Base-by-base conservation (phyloP, 92 coral and sea anemone species). In the Actinernus sp. region DNA sequence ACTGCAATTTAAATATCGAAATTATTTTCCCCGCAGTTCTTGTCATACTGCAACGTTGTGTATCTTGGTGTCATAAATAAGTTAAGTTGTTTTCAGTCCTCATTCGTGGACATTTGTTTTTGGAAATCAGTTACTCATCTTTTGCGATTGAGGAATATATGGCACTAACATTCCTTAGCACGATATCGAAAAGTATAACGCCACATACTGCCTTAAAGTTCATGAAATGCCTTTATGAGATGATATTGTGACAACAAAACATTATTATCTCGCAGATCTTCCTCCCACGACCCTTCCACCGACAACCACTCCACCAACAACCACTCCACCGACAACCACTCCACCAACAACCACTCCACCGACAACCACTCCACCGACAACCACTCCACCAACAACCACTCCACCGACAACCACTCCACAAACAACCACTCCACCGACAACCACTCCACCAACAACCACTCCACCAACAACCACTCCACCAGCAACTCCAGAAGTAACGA, bases 321-420 rank as follows among this genome's bases (percentile, higher is more conserved):
- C 52, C 4, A 45, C 52, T 16, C 5, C 26, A 26, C 61, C 61
- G 6, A 29, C 38, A 19, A 43, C 70, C 7, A 44, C 40, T 0
- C 68, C 74, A 6, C 1, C 43, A 30, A 29, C 73, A 30, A 65
- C 71, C 8, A 47, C 71, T 14, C 51, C 67, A 19, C 25, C 64
- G 12, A 37, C 70, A 24, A 46, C 25, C 0, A 20, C 18, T 2
- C 41, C 13, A 23, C 48, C 41, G 46, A 10, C 24, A 44, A 26
- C 57, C 32, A 9, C 54, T 12, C 31, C 21, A 33, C 25, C 18
- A 55, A 4, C 40, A 31, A 3, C 57, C 3, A 37, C 66, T 3
- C 50, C 1, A 44, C 34, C 2, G 38, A 50, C 24, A 17, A 58
- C 22, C 13, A 32, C 2, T 8, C 52, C 52, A 45, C 17, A 18